Conservation (phyloP, 92 coral and sea anemone genomes). For the Porites evermanni region DNA sequence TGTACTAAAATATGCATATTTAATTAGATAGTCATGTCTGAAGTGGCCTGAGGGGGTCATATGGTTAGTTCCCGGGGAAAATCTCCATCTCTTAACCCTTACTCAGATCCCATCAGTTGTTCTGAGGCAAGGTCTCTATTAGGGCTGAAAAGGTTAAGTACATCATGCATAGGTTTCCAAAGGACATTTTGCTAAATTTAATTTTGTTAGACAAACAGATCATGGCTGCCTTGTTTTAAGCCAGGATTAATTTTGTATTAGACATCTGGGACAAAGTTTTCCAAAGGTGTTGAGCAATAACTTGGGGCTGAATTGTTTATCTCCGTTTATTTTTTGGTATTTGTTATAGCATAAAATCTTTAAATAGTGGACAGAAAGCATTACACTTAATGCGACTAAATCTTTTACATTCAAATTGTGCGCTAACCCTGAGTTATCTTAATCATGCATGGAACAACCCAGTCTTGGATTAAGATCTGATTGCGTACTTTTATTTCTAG, state of each 20-base stretch:
- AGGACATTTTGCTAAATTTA: no score
- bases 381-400: background rate
- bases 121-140: background rate
- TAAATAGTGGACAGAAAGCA: background rate
- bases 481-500: background rate
- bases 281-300: slow-evolving; percentile 8
- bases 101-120: background rate
- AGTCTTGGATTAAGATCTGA: background rate
- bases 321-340: background rate
- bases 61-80: background rate
- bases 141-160: background rate
- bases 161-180: no score
- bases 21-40: no score
- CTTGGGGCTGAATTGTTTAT: background rate
- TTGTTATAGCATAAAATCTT: background rate
- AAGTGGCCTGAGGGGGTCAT: background rate
- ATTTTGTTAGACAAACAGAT: background rate
- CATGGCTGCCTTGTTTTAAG: slow-evolving; percentile 2
- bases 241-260: slow-evolving; percentile 2
- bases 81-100: background rate
- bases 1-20: no score
- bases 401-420: background rate
- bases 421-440: background rate
- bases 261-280: background rate
- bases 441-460: background rate